These are phyloP conservation scores for Formica selysi DNA, from an alignment of 1,140 invertebrate genomes.

Conservation along the genomic window DNA sequence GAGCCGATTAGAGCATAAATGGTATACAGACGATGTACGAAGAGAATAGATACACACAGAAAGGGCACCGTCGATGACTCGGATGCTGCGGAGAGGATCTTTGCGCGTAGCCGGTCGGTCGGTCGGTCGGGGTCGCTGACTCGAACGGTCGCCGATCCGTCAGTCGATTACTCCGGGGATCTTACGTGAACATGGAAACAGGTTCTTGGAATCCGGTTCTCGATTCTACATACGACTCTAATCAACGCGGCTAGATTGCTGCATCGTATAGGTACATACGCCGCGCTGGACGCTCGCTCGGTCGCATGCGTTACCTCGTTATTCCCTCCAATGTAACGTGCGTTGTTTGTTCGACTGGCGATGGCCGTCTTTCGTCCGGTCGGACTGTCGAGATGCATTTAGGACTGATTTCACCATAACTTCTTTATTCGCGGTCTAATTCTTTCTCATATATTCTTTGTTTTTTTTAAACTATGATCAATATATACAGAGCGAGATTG, in stretches of 20 bases:
- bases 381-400: conserved; percentile 10
- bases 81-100: conserved; percentile 61
- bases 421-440: neutral
- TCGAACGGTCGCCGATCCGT: conserved; percentile 87
- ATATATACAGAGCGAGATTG: neutral
- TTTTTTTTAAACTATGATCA: neutral
- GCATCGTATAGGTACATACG: conserved; percentile 80
- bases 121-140: conserved; percentile 85
- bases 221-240: conserved; percentile 87
- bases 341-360: conserved; percentile 49
- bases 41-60: conserved; percentile 53
- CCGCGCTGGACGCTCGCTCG: conserved; percentile 58
- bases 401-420: conserved; percentile 19
- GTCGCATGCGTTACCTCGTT: conserved; percentile 70
- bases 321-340: conserved; percentile 53
- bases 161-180: conserved; percentile 87
- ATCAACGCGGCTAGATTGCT: conserved; percentile 87
- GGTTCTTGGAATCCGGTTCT: conserved; percentile 87
- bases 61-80: conserved; percentile 51
- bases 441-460: neutral
- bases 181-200: conserved; percentile 87
- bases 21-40: conserved; percentile 31
- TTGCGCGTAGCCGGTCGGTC: conserved; percentile 67
- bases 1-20: conserved; percentile 49
- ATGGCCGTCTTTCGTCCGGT: conserved; percentile 4